phyloP scores from a whole-genome alignment of 1,140 invertebrate species.

The Leucophenga varia region DNA sequence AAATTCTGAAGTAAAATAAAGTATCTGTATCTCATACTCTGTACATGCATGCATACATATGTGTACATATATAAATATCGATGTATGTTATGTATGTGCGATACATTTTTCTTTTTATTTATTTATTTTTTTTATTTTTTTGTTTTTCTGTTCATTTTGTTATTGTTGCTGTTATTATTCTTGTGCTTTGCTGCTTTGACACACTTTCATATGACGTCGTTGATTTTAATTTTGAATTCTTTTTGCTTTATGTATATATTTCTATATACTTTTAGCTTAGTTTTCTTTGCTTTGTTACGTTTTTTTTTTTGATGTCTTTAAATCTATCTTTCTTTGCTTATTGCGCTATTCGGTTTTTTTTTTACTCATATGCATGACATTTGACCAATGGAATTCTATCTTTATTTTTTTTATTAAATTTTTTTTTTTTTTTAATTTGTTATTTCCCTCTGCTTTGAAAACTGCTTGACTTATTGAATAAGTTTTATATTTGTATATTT shows the following conservation, averaged over 20 bases:
- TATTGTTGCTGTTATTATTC: conserved; percentile 10
- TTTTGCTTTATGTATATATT: too few species aligned
- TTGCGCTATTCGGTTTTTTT: too few species aligned
- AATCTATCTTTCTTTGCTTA: too few species aligned
- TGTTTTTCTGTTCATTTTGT: conserved; percentile 4
- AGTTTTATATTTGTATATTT: too few species aligned
- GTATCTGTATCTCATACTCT: too few species aligned
- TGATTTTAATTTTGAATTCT: conserved; percentile 47
- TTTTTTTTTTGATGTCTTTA: conserved; percentile 2
- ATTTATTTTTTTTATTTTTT: conserved; percentile 4
- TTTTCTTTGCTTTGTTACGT: conserved; percentile 7
- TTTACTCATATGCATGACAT: conserved; percentile 24
- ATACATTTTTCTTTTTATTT: conserved; percentile 3
- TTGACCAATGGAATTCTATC: conserved; percentile 29
- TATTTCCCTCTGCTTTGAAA: too few species aligned
- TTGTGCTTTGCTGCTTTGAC: conserved; percentile 43
- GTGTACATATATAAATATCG: neutral
- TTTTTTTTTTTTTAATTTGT: too few species aligned
- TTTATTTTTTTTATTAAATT: too few species aligned
- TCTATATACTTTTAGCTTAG: conserved; percentile 32
- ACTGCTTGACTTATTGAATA: too few species aligned
- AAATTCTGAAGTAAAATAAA: too few species aligned
- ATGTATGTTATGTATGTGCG: conserved; percentile 7
- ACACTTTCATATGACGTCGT: conserved; percentile 56
- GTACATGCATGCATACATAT: neutral